Evolutionary conservation across 2,888 invertebrate species (phyloP).

Genomic region (Meliscaeva auricollis): DNA sequence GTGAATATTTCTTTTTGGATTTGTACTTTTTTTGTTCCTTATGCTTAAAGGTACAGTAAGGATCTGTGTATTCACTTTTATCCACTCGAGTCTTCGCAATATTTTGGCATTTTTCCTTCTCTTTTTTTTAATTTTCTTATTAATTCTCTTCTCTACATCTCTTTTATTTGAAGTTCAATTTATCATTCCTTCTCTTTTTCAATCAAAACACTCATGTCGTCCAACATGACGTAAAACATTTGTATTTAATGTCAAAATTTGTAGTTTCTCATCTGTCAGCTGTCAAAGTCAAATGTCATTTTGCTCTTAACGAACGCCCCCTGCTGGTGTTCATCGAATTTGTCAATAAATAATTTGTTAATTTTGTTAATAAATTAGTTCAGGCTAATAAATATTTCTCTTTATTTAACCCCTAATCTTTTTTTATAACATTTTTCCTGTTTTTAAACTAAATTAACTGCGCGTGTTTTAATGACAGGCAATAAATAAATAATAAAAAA

Average conservation of each 20-base stretch:
- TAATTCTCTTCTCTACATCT: no score
- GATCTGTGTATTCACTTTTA: constrained; percentile 74
- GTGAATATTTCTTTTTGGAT: constrained; percentile 1
- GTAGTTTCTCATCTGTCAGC: constrained; percentile 51
- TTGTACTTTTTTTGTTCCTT: constrained; percentile 18
- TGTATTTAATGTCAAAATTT: constrained; percentile 58
- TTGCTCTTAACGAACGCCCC: not conserved
- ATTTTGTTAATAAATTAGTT: constrained; percentile 53
- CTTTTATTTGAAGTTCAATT: no score
- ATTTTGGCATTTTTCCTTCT: constrained; percentile 59
- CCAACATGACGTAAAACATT: constrained; percentile 59
- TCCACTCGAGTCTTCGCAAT: constrained; percentile 75
- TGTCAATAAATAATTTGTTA: constrained; percentile 53
- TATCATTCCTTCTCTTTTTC: not conserved
- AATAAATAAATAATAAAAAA: constrained; percentile 50
- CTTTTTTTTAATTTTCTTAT: constrained; percentile 30
- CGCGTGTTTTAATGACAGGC: constrained; percentile 52
- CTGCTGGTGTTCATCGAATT: not conserved
- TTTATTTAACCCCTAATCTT: not conserved
- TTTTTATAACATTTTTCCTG: not conserved
- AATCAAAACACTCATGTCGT: constrained; percentile 49
- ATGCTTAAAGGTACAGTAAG: constrained; percentile 59
- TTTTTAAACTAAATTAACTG: constrained; percentile 50
- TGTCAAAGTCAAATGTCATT: constrained; percentile 43
- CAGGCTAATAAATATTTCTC: constrained; percentile 51